Evolutionary conservation across 2,888 invertebrate species (phyloP).

Genomic region (Melinaea menophilus): DNA sequence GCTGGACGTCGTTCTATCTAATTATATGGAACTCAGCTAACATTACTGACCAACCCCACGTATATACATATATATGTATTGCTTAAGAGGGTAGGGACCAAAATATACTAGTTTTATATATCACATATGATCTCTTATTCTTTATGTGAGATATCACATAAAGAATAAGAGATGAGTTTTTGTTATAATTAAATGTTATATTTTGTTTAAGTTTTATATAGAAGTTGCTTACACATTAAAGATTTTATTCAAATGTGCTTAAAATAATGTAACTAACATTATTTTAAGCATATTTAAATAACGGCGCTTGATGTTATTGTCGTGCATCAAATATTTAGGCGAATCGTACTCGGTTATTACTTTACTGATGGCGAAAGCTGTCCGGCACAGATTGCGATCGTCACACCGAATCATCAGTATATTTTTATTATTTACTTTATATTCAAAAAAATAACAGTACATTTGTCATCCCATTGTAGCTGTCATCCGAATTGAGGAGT

Average conservation of each 20-base stretch:
- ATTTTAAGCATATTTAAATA: constrained; percentile 41
- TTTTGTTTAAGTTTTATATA: too few species aligned
- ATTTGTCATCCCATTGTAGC: neutral
- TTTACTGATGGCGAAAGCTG: constrained; percentile 53
- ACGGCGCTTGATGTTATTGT: constrained; percentile 55
- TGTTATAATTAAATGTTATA: too few species aligned
- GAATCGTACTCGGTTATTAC: constrained; percentile 59
- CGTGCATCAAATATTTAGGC: constrained; percentile 63
- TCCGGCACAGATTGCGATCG: constrained; percentile 59
- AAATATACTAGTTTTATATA: too few species aligned
- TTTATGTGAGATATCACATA: too few species aligned
- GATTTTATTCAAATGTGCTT: neutral
- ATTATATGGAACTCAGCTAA: constrained; percentile 28
- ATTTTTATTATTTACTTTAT: constrained; percentile 4
- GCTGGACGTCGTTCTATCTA: constrained; percentile 26
- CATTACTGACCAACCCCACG: constrained; percentile 13
- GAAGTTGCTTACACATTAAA: too few species aligned
- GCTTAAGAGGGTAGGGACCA: too few species aligned
- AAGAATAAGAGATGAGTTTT: too few species aligned
- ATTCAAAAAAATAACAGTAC: neutral
- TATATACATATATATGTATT: neutral
- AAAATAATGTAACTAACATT: constrained; percentile 19
- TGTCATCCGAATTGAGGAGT: neutral
- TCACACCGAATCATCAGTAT: constrained; percentile 38
- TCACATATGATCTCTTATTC: too few species aligned